These are phyloP conservation scores for Tortrix viridana DNA, from an alignment of 2,888 invertebrate genomes.

Conservation along the genomic window DNA sequence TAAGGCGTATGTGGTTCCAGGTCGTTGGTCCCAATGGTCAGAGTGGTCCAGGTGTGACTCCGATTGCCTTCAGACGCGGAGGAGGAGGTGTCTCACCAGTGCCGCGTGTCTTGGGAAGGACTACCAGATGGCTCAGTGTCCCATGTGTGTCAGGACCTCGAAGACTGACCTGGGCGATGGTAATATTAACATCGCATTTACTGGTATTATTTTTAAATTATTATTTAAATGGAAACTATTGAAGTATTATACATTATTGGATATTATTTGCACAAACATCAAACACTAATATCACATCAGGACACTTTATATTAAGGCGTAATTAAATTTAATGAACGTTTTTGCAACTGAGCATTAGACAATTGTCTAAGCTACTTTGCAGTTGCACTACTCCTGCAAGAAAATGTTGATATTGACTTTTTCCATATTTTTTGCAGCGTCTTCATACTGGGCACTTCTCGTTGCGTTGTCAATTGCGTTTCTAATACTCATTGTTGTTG, in stretches of 20 bases:
- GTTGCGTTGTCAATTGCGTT: conserved; percentile 73
- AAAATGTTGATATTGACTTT: no score
- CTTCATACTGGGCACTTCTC: conserved; percentile 74
- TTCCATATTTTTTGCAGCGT: conserved; percentile 56
- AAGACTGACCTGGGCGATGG: conserved; percentile 72
- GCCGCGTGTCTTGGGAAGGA: conserved; percentile 71
- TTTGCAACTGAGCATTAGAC: no score
- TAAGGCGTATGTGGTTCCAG: conserved; percentile 55
- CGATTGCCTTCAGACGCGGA: conserved; percentile 93
- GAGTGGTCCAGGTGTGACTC: conserved; percentile 95
- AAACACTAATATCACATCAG: no score
- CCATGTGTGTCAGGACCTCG: conserved; percentile 73
- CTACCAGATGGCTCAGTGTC: conserved; percentile 72
- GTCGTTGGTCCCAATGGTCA: conserved; percentile 94
- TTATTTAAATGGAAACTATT: no score
- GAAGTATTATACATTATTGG: no score
- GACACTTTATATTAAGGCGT: no score
- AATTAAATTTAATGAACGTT: no score
- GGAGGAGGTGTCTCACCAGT: conserved; percentile 87
- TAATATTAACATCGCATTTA: conserved; percentile 38
- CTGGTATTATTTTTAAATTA: no score
- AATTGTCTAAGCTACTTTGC: no score
- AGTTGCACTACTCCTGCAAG: no score
- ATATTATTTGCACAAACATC: no score
- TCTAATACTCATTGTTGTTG: conserved; percentile 72